These are phyloP conservation scores for Glaucopsyche alexis DNA, from an alignment of 2,888 invertebrate genomes.

Conservation along the genomic window DNA sequence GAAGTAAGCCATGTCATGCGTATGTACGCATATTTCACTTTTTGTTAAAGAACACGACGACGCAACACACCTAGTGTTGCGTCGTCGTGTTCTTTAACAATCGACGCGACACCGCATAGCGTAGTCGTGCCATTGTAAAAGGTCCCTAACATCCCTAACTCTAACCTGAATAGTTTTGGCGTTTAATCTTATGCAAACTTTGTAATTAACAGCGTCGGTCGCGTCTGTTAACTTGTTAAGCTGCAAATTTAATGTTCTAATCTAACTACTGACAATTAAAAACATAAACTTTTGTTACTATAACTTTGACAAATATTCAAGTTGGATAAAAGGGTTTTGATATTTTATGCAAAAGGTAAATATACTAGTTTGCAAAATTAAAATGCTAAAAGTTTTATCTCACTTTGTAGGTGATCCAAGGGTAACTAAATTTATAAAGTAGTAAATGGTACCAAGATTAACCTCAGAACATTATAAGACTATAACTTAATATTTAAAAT, in stretches of 20 bases:
- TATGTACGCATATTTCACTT: too few species aligned
- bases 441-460: too few species aligned
- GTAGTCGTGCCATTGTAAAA: neutral
- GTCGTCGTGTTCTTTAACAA: too few species aligned
- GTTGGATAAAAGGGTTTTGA: neutral
- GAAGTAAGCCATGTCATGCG: too few species aligned
- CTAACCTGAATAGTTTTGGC: conserved; percentile 20
- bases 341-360: neutral
- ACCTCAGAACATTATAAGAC: too few species aligned
- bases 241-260: conserved; percentile 20
- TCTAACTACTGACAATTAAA: conserved; percentile 7
- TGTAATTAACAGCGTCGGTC: conserved; percentile 24
- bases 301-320: neutral
- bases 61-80: too few species aligned
- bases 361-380: neutral
- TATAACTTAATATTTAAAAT: too few species aligned
- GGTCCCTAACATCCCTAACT: neutral
- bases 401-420: too few species aligned
- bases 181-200: conserved; percentile 24
- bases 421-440: too few species aligned
- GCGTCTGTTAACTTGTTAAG: conserved; percentile 16
- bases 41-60: too few species aligned
- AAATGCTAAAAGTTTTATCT: too few species aligned
- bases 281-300: conserved; percentile 5
- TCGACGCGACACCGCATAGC: neutral